Base-by-base conservation (phyloP, 2,888 invertebrate species). In the Gymnoscelis rufifasciata region DNA sequence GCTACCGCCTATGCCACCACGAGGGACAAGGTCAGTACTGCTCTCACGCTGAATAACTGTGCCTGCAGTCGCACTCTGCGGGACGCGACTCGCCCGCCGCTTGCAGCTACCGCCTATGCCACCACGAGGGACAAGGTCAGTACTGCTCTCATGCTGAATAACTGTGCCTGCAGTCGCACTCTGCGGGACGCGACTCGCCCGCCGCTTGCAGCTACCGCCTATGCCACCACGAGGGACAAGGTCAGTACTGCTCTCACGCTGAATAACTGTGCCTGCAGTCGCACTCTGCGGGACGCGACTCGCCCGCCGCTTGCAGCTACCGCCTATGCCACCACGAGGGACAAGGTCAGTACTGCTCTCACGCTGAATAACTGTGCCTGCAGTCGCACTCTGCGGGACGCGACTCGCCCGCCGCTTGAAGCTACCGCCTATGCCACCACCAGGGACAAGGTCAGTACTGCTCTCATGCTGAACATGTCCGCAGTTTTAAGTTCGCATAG, bases 1-100 rank as follows among this genome's bases (percentile, higher is more conserved):
- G 82, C 83, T 88, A 88, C 86, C 86, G 88, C 84, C 75, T 88
- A 75, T 83, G 82, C 64, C 74, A 74, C 61, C 82, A 86, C 83
- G 83, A 87, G 80, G 79, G 86, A 87, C 78, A 83, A 78, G 82
- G 88, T 87, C 49, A 43, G 15, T 35, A 5, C 19, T 19, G 5
- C 19, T 5, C 2, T 19, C 5, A 19, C 5, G 19, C 19, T 19
- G 19, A 19, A 19, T 5, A 19, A n/a, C n/a, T n/a, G n/a, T 19
- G 5, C 3, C 19, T 5, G 2, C 5, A 19, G 19, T 19, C n/a
- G n/a, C n/a, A n/a, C n/a, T n/a, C n/a, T n/a, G 56, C 51, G 60
- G 70, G 66, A 51, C 71, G 71, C 59, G 68, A 63, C 70, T 84
- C 83, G 88, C 87, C 78, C 78, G 68, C 74, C 75, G 75, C 80